Evolutionary conservation across 2,888 invertebrate species (phyloP).

Genomic region (Philhelius pedissequus): DNA sequence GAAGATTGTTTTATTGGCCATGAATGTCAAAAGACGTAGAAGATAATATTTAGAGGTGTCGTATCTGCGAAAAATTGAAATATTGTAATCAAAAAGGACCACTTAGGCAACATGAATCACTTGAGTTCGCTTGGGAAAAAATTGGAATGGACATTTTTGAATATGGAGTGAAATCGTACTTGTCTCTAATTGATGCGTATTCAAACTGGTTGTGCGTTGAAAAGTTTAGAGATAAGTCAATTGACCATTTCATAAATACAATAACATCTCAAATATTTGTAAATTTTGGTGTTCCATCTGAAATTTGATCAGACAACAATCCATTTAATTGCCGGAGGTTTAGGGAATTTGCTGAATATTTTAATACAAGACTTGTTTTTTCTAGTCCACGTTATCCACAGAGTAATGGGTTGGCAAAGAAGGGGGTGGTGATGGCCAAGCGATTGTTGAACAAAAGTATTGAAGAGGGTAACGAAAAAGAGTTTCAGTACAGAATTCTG

Average conservation of each 20-base stretch:
- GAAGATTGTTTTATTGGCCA: conserved; percentile 73
- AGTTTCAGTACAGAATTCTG: no score
- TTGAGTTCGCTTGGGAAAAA: conserved; percentile 65
- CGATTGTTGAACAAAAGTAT: no score
- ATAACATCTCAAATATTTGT: conserved; percentile 23
- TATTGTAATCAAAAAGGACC: conserved; percentile 66
- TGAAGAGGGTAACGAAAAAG: no score
- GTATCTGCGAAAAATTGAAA: conserved; percentile 54
- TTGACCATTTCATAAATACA: conserved; percentile 9
- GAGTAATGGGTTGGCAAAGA: no score
- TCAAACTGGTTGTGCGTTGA: conserved; percentile 24
- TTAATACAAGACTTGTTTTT: background rate
- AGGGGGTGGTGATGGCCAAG: no score
- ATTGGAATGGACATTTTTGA: conserved; percentile 65
- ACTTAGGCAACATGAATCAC: conserved; percentile 55
- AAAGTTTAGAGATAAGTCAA: conserved; percentile 12
- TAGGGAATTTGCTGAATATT: background rate
- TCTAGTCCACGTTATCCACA: no score
- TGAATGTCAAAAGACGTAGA: conserved; percentile 71
- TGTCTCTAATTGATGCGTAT: conserved; percentile 45
- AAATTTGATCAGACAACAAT: conserved; percentile 17
- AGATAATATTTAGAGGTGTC: conserved; percentile 48
- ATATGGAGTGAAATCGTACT: conserved; percentile 42
- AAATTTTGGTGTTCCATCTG: conserved; percentile 19
- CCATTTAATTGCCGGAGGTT: conserved; percentile 5